Evolutionary conservation across 2,113 vertebrate species (phyloP).

Genomic region (Aythya baeri): DNA sequence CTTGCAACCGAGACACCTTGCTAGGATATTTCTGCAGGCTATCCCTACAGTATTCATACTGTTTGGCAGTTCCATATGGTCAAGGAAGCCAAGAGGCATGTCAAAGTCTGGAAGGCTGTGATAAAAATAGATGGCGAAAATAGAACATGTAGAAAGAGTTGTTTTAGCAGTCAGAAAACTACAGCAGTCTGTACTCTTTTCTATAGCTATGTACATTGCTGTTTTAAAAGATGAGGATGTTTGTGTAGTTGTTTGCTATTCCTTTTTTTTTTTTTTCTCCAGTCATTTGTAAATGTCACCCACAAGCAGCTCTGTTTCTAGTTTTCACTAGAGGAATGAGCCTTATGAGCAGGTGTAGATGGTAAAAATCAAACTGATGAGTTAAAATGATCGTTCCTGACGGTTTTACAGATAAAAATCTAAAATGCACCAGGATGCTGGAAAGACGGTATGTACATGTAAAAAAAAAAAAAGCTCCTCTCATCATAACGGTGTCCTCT

Average conservation of each 20-base stretch:
- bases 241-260: not conserved
- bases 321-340: not conserved
- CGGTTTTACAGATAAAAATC: conserved; percentile 50
- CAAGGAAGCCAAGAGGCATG: not conserved
- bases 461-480: conserved; percentile 60
- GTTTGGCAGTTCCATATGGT: conserved; percentile 8
- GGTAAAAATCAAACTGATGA: conserved; percentile 42
- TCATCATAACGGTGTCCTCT: conserved; percentile 4
- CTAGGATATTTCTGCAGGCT: conserved; percentile 37
- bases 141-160: not conserved
- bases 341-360: conserved; percentile 28
- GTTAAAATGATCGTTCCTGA: conserved; percentile 42
- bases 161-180: not conserved
- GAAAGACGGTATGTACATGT: not conserved
- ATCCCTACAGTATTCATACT: conserved; percentile 13
- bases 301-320: conserved; percentile 11
- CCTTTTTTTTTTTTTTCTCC: not conserved
- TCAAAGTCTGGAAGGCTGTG: not conserved
- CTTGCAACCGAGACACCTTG: not conserved
- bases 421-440: conserved; percentile 27
- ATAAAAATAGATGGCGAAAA: conserved; percentile 6
- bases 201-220: not conserved
- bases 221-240: not conserved
- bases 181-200: not conserved
- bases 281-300: conserved; percentile 57